phyloP scores from a whole-genome alignment of 2,797 vertebrate species.

The Cheracebus regulus region DNA sequence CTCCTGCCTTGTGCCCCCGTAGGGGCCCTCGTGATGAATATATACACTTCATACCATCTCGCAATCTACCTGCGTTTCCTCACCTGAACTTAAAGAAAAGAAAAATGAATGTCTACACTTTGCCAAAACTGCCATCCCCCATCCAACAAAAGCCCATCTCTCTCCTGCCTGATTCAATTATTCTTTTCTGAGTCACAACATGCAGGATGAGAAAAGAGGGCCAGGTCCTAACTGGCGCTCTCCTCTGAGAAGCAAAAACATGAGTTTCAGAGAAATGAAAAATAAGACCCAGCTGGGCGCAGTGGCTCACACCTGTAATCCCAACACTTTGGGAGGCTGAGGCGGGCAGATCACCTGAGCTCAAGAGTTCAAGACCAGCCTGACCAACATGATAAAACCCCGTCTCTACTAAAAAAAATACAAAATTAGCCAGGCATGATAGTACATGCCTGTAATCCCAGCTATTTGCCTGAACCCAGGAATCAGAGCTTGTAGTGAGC shows the following conservation, averaged over 20 bases:
- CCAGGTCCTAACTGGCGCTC: not conserved
- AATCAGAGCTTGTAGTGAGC: not conserved
- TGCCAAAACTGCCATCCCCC: not conserved
- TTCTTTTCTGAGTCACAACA: not conserved
- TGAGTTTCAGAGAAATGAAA: not conserved
- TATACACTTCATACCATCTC: not conserved
- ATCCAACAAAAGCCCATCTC: not conserved
- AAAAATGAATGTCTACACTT: not conserved
- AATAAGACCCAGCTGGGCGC: rapidly evolving
- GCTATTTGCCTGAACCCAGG: not conserved
- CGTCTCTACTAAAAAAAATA: not conserved
- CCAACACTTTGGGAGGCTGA: not conserved
- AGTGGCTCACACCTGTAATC: not conserved
- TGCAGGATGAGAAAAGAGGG: not conserved
- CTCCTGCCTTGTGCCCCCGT: rapidly evolving
- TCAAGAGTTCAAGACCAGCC: not conserved
- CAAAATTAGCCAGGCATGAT: not conserved
- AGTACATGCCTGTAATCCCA: not conserved
- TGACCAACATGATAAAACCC: not conserved
- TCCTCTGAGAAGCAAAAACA: not conserved
- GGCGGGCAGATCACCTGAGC: not conserved
- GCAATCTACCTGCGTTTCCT: not conserved
- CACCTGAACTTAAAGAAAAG: not conserved
- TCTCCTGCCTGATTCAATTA: not conserved
- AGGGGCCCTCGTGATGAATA: rapidly evolving